Conservation (phyloP, 2,888 invertebrate genomes). For the Tillus elongatus region DNA sequence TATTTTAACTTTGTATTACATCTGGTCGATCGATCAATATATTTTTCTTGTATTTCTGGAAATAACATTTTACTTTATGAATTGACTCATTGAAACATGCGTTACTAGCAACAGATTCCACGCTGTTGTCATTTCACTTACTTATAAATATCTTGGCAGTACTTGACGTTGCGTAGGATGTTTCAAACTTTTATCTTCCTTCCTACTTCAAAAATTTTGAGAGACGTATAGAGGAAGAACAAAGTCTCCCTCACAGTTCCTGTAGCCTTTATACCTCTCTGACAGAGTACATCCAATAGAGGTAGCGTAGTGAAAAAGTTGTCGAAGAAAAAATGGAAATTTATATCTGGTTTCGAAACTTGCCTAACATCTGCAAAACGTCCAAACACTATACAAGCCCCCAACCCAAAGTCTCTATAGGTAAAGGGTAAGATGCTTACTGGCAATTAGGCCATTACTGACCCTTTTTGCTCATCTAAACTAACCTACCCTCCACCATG, state of each 20-base stretch:
- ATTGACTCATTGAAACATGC: conserved; percentile 8
- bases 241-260: conserved; percentile 17
- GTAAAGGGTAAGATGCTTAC: conserved; percentile 9
- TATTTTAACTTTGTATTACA: conserved; percentile 5
- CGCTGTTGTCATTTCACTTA: conserved; percentile 21
- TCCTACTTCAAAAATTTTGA: conserved; percentile 11
- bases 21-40: conserved; percentile 8
- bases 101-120: conserved; percentile 18
- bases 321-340: too few relatives aligned
- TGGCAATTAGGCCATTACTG: too few relatives aligned
- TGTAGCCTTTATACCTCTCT: conserved; percentile 13
- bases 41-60: conserved; percentile 9
- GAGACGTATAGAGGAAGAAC: conserved; percentile 8
- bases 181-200: conserved; percentile 11
- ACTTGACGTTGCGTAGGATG: background rate
- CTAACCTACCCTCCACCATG: too few relatives aligned
- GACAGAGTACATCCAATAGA: conserved; percentile 14
- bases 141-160: conserved; percentile 11
- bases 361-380: conserved; percentile 13
- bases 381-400: conserved; percentile 15
- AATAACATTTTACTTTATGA: conserved; percentile 12
- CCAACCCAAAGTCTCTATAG: conserved; percentile 20
- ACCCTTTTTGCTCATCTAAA: too few relatives aligned
- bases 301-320: conserved; percentile 20
- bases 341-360: background rate